Percentiles rank a stretch among this genome's conserved stretches.
Evolutionary conservation across 2,888 invertebrate species (phyloP).

Genomic region (Dicycla oo): DNA sequence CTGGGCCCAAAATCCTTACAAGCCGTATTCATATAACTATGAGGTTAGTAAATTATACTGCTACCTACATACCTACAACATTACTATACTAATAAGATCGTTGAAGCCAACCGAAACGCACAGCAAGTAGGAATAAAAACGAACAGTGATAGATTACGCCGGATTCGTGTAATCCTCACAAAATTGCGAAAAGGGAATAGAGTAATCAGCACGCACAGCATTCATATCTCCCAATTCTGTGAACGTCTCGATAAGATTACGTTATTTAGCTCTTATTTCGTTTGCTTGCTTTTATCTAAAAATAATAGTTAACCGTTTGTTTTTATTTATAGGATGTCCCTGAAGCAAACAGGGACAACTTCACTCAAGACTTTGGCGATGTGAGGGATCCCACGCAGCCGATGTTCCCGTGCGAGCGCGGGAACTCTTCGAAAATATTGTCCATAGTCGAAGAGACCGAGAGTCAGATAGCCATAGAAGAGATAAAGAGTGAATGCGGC

Average conservation of each 20-base stretch:
- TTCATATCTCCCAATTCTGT: slow-evolving; percentile 1
- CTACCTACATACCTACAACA: neutral
- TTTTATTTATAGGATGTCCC: slow-evolving; percentile 68
- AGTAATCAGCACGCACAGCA: slow-evolving; percentile 17
- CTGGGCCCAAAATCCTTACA: slow-evolving; percentile 76
- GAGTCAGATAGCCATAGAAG: slow-evolving; percentile 82
- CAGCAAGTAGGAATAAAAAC: slow-evolving; percentile 1
- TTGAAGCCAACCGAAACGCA: neutral
- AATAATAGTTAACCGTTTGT: neutral
- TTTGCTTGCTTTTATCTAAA: neutral
- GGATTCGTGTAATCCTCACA: slow-evolving; percentile 30
- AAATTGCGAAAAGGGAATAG: slow-evolving; percentile 37
- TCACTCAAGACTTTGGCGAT: slow-evolving; percentile 68
- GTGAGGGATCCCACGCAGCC: slow-evolving; percentile 56
- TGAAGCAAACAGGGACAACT: slow-evolving; percentile 68
- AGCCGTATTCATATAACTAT: slow-evolving; percentile 70
- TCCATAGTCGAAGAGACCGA: slow-evolving; percentile 81
- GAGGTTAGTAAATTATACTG: slow-evolving; percentile 69
- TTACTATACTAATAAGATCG: neutral
- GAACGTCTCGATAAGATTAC: slow-evolving; percentile 10
- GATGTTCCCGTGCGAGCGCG: slow-evolving; percentile 56
- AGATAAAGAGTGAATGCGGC: slow-evolving; percentile 69
- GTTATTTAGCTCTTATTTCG: neutral
- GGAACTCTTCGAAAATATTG: slow-evolving; percentile 66
- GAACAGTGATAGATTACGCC: slow-evolving; percentile 20